phyloP scores from a whole-genome alignment of 2,113 vertebrate species.

The Clarias magur region DNA sequence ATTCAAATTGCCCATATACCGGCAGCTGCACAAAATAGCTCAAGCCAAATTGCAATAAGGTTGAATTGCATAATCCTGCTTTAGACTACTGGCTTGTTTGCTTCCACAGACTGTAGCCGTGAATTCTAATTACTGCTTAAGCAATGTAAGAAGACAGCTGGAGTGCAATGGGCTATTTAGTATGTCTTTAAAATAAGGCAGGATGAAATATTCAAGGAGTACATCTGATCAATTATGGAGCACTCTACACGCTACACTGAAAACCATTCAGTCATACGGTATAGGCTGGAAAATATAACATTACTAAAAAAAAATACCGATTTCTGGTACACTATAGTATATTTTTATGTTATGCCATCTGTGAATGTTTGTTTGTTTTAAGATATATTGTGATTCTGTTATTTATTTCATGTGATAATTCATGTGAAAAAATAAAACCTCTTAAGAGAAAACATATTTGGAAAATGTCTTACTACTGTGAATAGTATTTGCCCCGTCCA shows the following conservation, averaged over 20 bases:
- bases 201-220: slow-evolving; percentile 1
- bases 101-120: slow-evolving; percentile 1
- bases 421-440: no score
- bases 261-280: background rate
- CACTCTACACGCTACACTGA: no score
- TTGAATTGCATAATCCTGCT: slow-evolving; percentile 28
- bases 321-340: no score
- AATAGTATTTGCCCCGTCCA: no score
- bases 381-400: no score
- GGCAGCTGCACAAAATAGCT: slow-evolving; percentile 24
- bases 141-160: slow-evolving; percentile 10
- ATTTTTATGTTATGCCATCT: no score
- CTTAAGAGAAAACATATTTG: no score
- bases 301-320: no score
- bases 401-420: no score
- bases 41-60: slow-evolving; percentile 22
- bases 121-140: slow-evolving; percentile 38
- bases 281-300: background rate
- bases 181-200: slow-evolving; percentile 8
- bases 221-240: background rate
- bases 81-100: background rate
- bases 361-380: no score
- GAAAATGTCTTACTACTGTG: no score
- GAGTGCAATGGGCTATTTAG: slow-evolving; percentile 8
- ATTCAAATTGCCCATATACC: slow-evolving; percentile 26